Evolutionary conservation across 1,140 invertebrate genomes (phyloP), one percentile per base, ranked within the genome.

Genomic region (Trinorchestia longiramus): DNA sequence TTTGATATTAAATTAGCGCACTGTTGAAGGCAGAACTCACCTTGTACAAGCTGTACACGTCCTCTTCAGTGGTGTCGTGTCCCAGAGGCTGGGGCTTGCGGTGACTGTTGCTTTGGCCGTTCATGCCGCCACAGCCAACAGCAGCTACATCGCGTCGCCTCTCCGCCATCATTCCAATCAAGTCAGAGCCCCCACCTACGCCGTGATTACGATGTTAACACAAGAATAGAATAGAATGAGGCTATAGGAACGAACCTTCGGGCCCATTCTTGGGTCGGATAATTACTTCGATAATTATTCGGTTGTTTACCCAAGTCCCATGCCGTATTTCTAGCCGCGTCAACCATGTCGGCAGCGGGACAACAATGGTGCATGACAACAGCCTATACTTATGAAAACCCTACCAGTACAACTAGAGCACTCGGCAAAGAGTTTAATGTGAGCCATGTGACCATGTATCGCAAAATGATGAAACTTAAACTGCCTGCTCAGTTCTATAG

Each of bases 111-210:
- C 43, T 90, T 41, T 90, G 88, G 88, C 88, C 88, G 43, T 90
- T 90, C 88, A 90, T 90, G 41, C 88, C 41, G 88, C 88, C 88
- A 87, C 88, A 36, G 3, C 88, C 88, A 95, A 57, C 95, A 4
- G 53, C 44, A 17, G 47, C 94, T n/a, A 53, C 94, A 42, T 44
- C 87, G 97, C 96, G 96, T 97, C 97, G 97, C 97, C 97, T 96
- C 97, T 97, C 91, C 97, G 97, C 95, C 42, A 88, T 53, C 41
- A 87, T 45, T 47, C 92, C 43, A 42, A 28, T 41, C 88, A 44
- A 19, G 4, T 91, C 88, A 4, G 41, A 43, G 43, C 88, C 41
- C 88, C 4, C 88, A 15, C 62, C 62, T 77, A 36, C 11, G 28
- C 62, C 1, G 62, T 19, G 62, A 77, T 36, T 36, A 77, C 15